Base-by-base conservation (phyloP, 2,888 invertebrate genomes). In the Ennomos fuscantarius region DNA sequence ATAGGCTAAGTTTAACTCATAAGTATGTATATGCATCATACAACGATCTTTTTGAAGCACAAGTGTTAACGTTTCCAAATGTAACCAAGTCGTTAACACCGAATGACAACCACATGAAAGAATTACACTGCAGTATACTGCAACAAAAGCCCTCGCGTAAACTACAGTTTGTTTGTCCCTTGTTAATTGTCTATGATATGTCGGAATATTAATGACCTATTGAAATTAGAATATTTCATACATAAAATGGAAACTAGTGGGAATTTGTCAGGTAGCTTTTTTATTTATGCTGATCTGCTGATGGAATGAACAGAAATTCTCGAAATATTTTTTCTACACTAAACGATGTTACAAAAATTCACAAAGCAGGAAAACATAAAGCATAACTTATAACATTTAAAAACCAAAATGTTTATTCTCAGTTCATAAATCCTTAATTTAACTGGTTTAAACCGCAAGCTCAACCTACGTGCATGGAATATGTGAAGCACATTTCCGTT, bases 61-160 rank as follows among this genome's bases (percentile, higher is more conserved):
- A 63, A 63, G 61, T 48, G 49, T 12, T 32, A 60, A 41, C 44
- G 44, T 41, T 36, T 11, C 50, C 63, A 62, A 57, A 48, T 58
- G 60, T 40, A 55, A 49, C 24, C 31, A 9, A 35, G 49, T 63
- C 63, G 54, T 66, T 58, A 62, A 65, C 51, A n/a, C 35, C 13
- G 39, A 54, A 42, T 12, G 35, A 10, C 15, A 36, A 33, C 48
- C 62, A 52, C 55, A 62, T 62, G 55, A 60, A 54, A 58, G 52
- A 10, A 12, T 34, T 11, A 24, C n/a, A n/a, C n/a, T n/a, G 46
- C 46, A 55, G 54, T 58, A 45, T 9, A 55, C 24, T 24, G 24
- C 58, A 51, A 53, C 48, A 45, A 58, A 44, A 51, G 47, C 32
- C n/a, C n/a, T 24, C 2, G 24, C 5, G 24, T 15, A 46, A 49